Percentiles rank a stretch among this genome's conserved stretches.
Evolutionary conservation across 2,113 vertebrate species (phyloP).

Genomic region (Cyphomyrus discorhynchus): DNA sequence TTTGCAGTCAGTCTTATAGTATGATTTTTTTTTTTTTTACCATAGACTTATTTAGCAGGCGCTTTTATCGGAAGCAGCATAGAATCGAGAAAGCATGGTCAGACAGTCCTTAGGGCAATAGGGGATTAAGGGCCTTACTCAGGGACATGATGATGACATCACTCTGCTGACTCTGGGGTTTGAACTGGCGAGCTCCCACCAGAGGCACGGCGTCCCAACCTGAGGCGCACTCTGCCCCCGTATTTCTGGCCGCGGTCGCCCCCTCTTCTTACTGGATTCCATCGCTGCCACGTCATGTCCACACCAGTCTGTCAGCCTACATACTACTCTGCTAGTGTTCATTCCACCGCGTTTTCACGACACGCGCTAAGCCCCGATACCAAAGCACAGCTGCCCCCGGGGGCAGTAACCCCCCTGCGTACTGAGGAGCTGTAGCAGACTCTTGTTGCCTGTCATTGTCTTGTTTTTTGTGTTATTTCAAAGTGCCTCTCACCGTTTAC

Average conservation of each 20-base stretch:
- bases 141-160: not conserved
- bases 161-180: not conserved
- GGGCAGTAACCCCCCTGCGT: not conserved
- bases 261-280: not conserved
- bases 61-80: not conserved
- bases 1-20: not conserved
- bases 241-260: not conserved
- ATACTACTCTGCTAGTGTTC: not conserved
- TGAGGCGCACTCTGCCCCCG: not conserved
- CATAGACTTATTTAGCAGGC: not conserved
- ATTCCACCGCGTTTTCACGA: not conserved
- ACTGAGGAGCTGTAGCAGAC: not conserved
- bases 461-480: conserved; percentile 19
- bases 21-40: not conserved
- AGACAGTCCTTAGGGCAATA: not conserved
- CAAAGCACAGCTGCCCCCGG: not conserved
- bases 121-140: not conserved
- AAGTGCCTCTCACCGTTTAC: conserved; percentile 49
- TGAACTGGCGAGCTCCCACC: not conserved
- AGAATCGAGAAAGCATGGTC: not conserved
- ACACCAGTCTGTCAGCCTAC: not conserved
- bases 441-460: conserved; percentile 27
- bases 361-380: not conserved
- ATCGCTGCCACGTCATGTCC: not conserved
- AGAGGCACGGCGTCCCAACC: not conserved